These are phyloP conservation scores for Himantopus leucocephalus DNA, from an alignment of 2,113 vertebrate genomes.

Conservation along the genomic window DNA sequence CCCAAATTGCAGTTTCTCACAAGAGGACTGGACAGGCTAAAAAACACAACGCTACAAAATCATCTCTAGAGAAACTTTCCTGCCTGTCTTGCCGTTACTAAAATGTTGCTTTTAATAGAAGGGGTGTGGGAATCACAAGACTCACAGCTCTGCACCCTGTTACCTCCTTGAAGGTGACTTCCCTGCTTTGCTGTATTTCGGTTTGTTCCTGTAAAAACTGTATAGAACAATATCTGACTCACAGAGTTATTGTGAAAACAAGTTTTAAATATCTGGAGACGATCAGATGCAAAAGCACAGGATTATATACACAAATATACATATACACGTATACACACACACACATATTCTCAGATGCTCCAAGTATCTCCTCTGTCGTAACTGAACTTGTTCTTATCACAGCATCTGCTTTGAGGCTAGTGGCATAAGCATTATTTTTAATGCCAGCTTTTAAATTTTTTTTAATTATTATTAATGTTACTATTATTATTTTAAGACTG, in stretches of 20 bases:
- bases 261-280: neutral
- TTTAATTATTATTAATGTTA: neutral
- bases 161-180: conserved; percentile 5
- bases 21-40: neutral
- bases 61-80: neutral
- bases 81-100: neutral
- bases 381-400: neutral
- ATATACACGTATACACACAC: neutral
- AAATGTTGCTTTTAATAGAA: neutral
- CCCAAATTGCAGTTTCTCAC: neutral
- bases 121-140: neutral
- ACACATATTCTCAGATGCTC: neutral
- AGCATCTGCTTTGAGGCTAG: neutral
- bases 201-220: neutral
- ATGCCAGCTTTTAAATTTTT: neutral
- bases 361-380: neutral
- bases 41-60: neutral
- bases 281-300: neutral
- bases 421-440: neutral
- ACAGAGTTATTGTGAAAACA: neutral
- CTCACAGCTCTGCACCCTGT: neutral
- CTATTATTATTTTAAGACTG: neutral
- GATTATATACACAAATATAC: neutral
- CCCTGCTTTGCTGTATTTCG: neutral
- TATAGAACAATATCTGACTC: neutral